phyloP scores from a whole-genome alignment of 2,797 vertebrate species.

The Taenioides sp. region DNA sequence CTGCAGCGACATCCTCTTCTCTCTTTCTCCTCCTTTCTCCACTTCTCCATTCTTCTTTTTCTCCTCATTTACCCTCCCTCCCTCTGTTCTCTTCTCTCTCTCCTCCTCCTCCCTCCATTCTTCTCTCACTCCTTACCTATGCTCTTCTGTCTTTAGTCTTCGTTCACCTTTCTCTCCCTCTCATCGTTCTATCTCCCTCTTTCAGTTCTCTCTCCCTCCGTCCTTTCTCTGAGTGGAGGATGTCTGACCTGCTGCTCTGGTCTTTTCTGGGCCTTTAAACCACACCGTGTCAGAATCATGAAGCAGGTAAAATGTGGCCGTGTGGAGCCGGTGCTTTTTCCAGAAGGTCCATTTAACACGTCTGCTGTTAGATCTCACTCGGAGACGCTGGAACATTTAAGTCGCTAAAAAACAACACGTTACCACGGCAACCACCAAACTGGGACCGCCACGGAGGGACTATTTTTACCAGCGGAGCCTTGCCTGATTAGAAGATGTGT shows the following conservation, averaged over 20 bases:
- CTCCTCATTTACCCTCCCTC: too few relatives aligned
- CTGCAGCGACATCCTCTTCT: too few relatives aligned
- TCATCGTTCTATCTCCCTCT: too few relatives aligned
- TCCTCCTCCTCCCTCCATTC: too few relatives aligned
- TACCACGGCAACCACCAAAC: slow-evolving; percentile 54
- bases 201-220: too few relatives aligned
- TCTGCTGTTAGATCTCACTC: slow-evolving; percentile 27
- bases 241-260: slow-evolving; percentile 9
- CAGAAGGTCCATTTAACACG: slow-evolving; percentile 39
- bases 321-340: slow-evolving; percentile 16
- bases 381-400: slow-evolving; percentile 36
- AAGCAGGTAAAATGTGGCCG: slow-evolving; percentile 24
- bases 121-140: too few relatives aligned
- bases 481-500: background rate
- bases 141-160: too few relatives aligned
- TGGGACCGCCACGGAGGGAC: slow-evolving; percentile 15
- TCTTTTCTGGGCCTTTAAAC: slow-evolving; percentile 8
- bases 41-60: too few relatives aligned
- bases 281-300: slow-evolving; percentile 25
- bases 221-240: too few relatives aligned
- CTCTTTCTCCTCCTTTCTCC: too few relatives aligned
- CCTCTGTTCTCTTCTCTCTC: too few relatives aligned
- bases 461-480: slow-evolving; percentile 15
- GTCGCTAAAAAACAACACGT: slow-evolving; percentile 38
- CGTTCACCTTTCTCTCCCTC: too few relatives aligned